These are phyloP conservation scores for Synanthedon andrenaeformis DNA, from an alignment of 2,888 invertebrate species.

Conservation along the genomic window DNA sequence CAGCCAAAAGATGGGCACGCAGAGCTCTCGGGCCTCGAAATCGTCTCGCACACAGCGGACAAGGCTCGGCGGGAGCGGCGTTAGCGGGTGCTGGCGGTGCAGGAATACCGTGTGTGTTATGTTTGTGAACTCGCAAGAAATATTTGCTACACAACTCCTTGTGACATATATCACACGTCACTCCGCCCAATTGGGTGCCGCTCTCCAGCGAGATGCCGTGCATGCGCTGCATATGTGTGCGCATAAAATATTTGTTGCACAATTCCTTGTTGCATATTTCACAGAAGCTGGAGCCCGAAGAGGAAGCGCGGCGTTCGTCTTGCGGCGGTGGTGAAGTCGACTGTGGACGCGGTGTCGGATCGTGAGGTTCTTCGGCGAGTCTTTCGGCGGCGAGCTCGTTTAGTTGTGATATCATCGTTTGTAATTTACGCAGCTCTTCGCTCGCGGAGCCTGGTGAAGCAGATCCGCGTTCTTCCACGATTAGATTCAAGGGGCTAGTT, in stretches of 20 bases:
- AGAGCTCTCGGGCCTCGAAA: constrained; percentile 91
- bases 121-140: constrained; percentile 96
- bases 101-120: constrained; percentile 96
- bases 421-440: constrained; percentile 88
- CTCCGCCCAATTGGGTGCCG: constrained; percentile 92
- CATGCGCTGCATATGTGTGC: constrained; percentile 99
- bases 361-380: constrained; percentile 45
- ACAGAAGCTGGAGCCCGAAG: constrained; percentile 86
- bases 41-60: constrained; percentile 86
- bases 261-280: constrained; percentile 98
- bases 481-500: constrained; percentile 83
- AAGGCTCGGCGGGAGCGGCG: constrained; percentile 65
- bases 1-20: constrained; percentile 86
- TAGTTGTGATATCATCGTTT: constrained; percentile 90
- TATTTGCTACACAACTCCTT: constrained; percentile 98
- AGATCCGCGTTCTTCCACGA: constrained; percentile 75
- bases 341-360: constrained; percentile 36
- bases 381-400: constrained; percentile 80
- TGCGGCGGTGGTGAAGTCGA: constrained; percentile 50
- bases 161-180: constrained; percentile 97
- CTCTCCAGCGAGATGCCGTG: constrained; percentile 95
- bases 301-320: constrained; percentile 67
- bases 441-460: constrained; percentile 76
- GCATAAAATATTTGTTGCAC: constrained; percentile 99
- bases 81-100: constrained; percentile 79